These are phyloP conservation scores for Drosophila infuscata DNA, from an alignment of 2,888 invertebrate species.

Conservation along the genomic window DNA sequence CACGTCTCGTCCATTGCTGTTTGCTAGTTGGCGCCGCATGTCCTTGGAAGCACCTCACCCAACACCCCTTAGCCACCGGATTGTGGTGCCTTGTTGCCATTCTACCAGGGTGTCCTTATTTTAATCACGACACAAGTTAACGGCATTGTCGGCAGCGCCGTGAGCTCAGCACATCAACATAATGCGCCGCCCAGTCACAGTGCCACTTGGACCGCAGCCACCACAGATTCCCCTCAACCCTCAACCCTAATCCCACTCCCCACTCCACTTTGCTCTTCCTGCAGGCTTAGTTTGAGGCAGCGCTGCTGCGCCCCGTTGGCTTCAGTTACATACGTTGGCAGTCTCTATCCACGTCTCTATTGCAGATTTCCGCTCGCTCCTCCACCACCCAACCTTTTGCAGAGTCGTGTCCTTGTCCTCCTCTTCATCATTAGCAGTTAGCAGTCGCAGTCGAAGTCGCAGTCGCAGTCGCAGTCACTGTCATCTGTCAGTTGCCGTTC, in stretches of 20 bases:
- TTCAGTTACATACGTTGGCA: constrained; percentile 37
- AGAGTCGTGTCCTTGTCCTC: constrained; percentile 16
- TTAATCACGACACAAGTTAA: constrained; percentile 80
- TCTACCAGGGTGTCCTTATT: constrained; percentile 70
- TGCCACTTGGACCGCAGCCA: background rate
- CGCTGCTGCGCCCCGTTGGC: constrained; percentile 4
- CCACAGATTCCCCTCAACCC: constrained; percentile 2
- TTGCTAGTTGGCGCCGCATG: constrained; percentile 28
- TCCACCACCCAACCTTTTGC: background rate
- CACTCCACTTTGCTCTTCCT: constrained; percentile 2
- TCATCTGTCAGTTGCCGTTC: constrained; percentile 70
- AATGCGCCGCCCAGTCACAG: constrained; percentile 27
- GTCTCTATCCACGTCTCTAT: constrained; percentile 28
- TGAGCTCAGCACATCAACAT: constrained; percentile 64
- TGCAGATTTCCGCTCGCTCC: constrained; percentile 26
- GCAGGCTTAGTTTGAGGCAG: constrained; percentile 32
- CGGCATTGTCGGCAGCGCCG: constrained; percentile 75
- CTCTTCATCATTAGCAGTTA: constrained; percentile 73
- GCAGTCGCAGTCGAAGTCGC: constrained; percentile 25
- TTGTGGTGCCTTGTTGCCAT: constrained; percentile 24
- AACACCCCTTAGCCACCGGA: constrained; percentile 10
- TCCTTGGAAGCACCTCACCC: constrained; percentile 7
- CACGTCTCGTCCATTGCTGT: constrained; percentile 36
- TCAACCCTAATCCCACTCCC: background rate
- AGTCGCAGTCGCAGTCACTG: constrained; percentile 26